Evolutionary conservation across 2,113 vertebrate genomes (phyloP), one percentile per base, ranked within the genome.

Genomic region (Cephalopterus ornatus): DNA sequence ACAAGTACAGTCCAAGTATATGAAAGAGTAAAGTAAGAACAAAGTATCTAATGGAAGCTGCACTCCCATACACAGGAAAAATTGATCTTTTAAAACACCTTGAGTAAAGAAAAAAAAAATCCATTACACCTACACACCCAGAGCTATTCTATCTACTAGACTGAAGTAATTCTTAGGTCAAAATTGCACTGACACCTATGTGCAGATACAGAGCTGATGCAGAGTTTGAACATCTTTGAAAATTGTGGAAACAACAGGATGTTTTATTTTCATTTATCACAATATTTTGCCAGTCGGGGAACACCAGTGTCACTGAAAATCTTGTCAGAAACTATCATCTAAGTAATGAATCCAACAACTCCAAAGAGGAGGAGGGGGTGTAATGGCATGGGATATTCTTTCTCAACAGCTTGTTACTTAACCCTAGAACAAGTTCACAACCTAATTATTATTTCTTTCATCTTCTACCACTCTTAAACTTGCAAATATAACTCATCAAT

Each of bases 321-420:
- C 26, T 33, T 53, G 33, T 32, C 67, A 35, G 63, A 78, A 90
- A 12, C 33, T 33, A 63, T 23, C 4, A 61, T 6, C 7, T 70
- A 55, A 63, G 52, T 32, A 72, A 78, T 5, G 8, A 92, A 78
- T 23, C 62, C 47, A 75, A 20, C 20, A 84, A 24, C 30, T 71
- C 75, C 22, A 61, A 35, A 80, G 35, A 30, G 0, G 0, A 7
- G 17, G 9, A 15, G 9, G 39, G 14, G 17, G 6, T 49, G 26
- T 71, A 5, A 1, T 42, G 32, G 74, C 26, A 22, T 20, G 30
- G 18, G 26, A 10, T 37, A 47, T 35, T 18, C 8, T 53, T 68
- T 81, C 77, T 22, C 16, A 68, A 52, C 5, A 53, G 46, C 47
- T 76, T 68, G 24, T 44, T 44, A 66, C 14, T 53, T 79, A 65